Base-by-base conservation (phyloP, 2,888 invertebrate species). In the Cosmia pyralina region DNA sequence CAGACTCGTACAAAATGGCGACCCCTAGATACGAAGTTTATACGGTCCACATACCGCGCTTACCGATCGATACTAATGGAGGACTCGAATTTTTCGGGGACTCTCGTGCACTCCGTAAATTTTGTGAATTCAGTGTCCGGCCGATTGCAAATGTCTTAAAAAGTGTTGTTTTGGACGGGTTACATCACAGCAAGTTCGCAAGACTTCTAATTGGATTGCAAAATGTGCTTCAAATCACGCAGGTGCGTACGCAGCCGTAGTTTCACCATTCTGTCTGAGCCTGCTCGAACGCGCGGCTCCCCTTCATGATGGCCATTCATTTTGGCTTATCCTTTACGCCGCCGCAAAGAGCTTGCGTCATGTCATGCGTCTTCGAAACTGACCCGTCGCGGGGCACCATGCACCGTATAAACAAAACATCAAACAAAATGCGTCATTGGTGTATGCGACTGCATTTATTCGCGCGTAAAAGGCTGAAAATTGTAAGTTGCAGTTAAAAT, bases 211-310 rank as follows among this genome's bases (percentile, higher is more conserved):
- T 93, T 93, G 92, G 93, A 93, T 92, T 92, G 91, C 93, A 93
- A 94, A 93, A 96, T 96, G 96, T 94, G 91, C 94, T 92, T 94
- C 95, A 95, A 96, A 96, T 95, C 98, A 98, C 98, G 98, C 98
- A 98, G 98, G 98, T 98, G 98, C 98, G 98, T 98, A 98, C 98
- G 98, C 98, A 98, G 98, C 97, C 98, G 98, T 98, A 98, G 97
- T 97, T 97, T 97, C 96, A 97, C 97, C 97, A 97, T 97, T 97
- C 97, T 97, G 97, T 98, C 98, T 98, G 98, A 97, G 98, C 98
- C 97, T 98, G 98, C 98, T 98, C 98, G 97, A 97, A 97, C 96
- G 96, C 96, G 96, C 96, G 95, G 92, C 92, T 90, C 92, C 94
- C 95, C 93, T 94, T 93, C 96, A 95, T 96, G 94, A 93, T 95